Evolutionary conservation across 2,888 invertebrate species (phyloP).

Genomic region (Thera obeliscata): DNA sequence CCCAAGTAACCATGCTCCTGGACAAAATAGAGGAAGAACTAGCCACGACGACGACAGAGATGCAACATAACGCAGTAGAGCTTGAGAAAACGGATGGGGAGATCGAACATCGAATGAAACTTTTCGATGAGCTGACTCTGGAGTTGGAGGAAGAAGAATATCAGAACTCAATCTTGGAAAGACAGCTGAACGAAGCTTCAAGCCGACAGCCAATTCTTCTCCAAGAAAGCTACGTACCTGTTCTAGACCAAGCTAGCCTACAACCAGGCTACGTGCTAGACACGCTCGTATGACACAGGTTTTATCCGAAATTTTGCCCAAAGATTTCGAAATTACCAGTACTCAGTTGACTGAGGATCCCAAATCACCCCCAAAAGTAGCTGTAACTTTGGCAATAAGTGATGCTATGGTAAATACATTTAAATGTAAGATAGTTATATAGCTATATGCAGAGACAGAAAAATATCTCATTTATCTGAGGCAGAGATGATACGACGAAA

Average conservation of each 20-base stretch:
- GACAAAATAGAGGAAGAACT: constrained; percentile 83
- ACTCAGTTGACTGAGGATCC: constrained; percentile 12
- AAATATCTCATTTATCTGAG: neutral
- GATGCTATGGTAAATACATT: neutral
- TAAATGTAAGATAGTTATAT: neutral
- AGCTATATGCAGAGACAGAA: neutral
- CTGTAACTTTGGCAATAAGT: constrained; percentile 46
- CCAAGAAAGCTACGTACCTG: constrained; percentile 78
- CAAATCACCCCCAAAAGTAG: constrained; percentile 17
- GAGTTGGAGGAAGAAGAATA: constrained; percentile 81
- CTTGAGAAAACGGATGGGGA: constrained; percentile 80
- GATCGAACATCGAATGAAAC: constrained; percentile 79
- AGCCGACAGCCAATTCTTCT: constrained; percentile 76
- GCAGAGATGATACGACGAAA: neutral
- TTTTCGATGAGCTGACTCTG: constrained; percentile 81
- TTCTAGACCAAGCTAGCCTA: constrained; percentile 65
- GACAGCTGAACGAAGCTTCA: constrained; percentile 74
- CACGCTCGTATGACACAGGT: constrained; percentile 77
- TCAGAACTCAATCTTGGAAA: constrained; percentile 78
- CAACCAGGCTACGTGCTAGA: constrained; percentile 69
- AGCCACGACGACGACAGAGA: constrained; percentile 78
- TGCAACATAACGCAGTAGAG: constrained; percentile 80
- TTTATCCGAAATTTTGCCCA: constrained; percentile 38
- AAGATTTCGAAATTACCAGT: constrained; percentile 49
- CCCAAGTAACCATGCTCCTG: constrained; percentile 76